phyloP scores from a whole-genome alignment of 1,140 invertebrate genomes.

The Pachyrhynchus sulphureomaculatus region DNA sequence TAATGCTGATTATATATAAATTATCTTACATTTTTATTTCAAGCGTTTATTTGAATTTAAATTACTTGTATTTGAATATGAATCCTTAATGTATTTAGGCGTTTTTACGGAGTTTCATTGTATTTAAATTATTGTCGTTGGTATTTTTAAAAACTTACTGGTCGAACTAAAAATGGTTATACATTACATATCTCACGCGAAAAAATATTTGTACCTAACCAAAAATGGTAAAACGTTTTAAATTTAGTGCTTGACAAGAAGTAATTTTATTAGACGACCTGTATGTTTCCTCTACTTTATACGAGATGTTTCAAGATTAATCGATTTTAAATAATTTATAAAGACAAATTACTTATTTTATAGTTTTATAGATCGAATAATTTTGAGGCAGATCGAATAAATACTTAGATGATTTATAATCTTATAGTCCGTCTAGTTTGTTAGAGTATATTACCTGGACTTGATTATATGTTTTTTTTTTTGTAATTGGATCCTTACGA shows the following conservation, averaged over 20 bases:
- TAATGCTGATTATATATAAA: too few species aligned
- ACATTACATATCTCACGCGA: too few species aligned
- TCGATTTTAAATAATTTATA: not conserved
- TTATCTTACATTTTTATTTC: too few species aligned
- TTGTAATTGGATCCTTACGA: constrained; percentile 3
- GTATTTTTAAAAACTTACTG: too few species aligned
- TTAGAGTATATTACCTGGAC: constrained; percentile 13
- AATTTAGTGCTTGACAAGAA: not conserved
- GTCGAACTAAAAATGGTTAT: too few species aligned
- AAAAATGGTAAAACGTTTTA: not conserved
- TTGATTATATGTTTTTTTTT: constrained; percentile 11
- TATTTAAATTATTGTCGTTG: too few species aligned
- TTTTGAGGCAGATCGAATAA: not conserved
- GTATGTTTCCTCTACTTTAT: not conserved
- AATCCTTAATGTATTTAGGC: too few species aligned
- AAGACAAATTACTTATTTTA: not conserved
- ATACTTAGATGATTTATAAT: not conserved
- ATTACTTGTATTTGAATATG: too few species aligned
- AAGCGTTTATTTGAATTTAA: too few species aligned
- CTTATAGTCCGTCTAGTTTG: constrained; percentile 1
- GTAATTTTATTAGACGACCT: not conserved
- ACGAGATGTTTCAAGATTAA: not conserved
- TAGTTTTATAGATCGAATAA: not conserved
- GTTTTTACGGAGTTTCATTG: too few species aligned
- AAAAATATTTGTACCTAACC: not conserved